These are phyloP conservation scores for Apocrypta bakeri DNA, from an alignment of 1,140 invertebrate genomes.

Conservation along the genomic window DNA sequence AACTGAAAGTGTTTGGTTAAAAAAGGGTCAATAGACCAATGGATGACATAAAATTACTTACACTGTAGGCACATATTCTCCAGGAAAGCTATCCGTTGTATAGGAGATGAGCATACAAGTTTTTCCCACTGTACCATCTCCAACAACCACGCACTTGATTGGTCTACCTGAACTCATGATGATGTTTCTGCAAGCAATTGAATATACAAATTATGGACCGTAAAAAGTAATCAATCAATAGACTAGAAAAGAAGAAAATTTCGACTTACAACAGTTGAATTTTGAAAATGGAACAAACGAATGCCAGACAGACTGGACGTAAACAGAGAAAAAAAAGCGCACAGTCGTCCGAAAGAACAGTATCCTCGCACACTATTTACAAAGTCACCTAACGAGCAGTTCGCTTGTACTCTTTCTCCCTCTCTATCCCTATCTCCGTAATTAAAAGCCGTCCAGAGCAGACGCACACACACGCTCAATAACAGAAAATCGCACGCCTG, in stretches of 20 bases:
- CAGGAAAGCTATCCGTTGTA: slow-evolving; percentile 98
- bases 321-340: not conserved
- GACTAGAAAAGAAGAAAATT: not conserved
- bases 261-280: not conserved
- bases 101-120: slow-evolving; percentile 99
- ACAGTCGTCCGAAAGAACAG: not conserved
- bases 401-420: not conserved
- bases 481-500: slow-evolving; percentile 15
- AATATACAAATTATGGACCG: not conserved
- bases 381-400: slow-evolving; percentile 26
- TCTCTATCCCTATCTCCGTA: not conserved
- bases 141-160: slow-evolving; percentile 98
- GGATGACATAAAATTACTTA: slow-evolving; percentile 76
- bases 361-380: slow-evolving; percentile 26
- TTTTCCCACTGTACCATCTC: slow-evolving; percentile 95
- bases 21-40: not conserved
- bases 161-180: slow-evolving; percentile 87
- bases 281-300: not conserved
- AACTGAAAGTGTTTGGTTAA: slow-evolving; percentile 20
- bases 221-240: not conserved
- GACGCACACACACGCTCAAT: slow-evolving; percentile 35
- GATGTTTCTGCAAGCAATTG: slow-evolving; percentile 74
- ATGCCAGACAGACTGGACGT: not conserved
- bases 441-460: slow-evolving; percentile 32
- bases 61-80: slow-evolving; percentile 98